Percentiles rank a stretch among this genome's conserved stretches.
phyloP scores from a whole-genome alignment of 2,888 invertebrate species.

The Monopis laevigella region DNA sequence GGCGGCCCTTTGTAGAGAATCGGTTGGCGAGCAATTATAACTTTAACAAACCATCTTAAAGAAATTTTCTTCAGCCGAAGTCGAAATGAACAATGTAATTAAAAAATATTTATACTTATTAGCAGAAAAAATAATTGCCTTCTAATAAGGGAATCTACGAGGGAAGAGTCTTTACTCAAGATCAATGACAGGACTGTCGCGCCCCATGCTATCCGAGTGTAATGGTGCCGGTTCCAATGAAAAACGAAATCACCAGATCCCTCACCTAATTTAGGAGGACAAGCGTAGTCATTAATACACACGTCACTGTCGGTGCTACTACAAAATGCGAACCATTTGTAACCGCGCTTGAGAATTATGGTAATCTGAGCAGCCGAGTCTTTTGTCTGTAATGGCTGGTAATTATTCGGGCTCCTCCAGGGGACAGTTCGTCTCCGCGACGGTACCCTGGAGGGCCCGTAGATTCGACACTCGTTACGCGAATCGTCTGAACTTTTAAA shows the following conservation, averaged over 20 bases:
- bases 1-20: slow-evolving; percentile 41
- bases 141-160: too few species aligned
- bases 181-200: slow-evolving; percentile 1
- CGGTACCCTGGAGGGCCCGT: slow-evolving; percentile 33
- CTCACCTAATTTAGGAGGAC: slow-evolving; percentile 65
- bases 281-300: slow-evolving; percentile 66
- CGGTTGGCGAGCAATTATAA: slow-evolving; percentile 51
- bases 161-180: slow-evolving; percentile 3
- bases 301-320: slow-evolving; percentile 62
- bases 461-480: slow-evolving; percentile 63
- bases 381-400: slow-evolving; percentile 66
- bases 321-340: slow-evolving; percentile 65
- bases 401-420: slow-evolving; percentile 61
- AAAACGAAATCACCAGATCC: slow-evolving; percentile 62
- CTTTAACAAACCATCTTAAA: slow-evolving; percentile 20
- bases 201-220: slow-evolving; percentile 6
- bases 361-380: slow-evolving; percentile 64
- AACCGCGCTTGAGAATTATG: slow-evolving; percentile 58
- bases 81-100: neutral
- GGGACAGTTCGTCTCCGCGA: slow-evolving; percentile 48
- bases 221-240: slow-evolving; percentile 37
- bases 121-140: too few species aligned
- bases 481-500: slow-evolving; percentile 65
- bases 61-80: too few species aligned
- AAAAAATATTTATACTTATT: too few species aligned